Evolutionary conservation across 2,113 vertebrate species (phyloP).

Genomic region (Passerina amoena): DNA sequence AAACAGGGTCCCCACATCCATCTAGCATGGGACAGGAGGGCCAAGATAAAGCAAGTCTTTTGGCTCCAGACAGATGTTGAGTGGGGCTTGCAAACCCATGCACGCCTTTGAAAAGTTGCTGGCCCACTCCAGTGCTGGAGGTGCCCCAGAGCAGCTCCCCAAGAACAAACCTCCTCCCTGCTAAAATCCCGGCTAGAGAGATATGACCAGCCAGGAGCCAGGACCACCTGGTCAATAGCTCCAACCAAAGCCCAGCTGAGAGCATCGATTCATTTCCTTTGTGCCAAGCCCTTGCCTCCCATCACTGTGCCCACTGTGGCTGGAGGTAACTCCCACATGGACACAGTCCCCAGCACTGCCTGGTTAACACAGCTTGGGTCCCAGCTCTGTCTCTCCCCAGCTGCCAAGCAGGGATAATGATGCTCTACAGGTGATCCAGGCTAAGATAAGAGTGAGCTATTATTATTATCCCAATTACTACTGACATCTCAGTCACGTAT

Average conservation of each 20-base stretch:
- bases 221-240: not conserved
- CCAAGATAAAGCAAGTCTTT: not conserved
- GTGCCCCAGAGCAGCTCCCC: not conserved
- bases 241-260: not conserved
- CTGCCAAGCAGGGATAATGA: not conserved
- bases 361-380: not conserved
- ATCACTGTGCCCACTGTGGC: not conserved
- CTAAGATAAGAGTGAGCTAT: not conserved
- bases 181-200: not conserved
- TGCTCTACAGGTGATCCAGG: slow-evolving; percentile 11
- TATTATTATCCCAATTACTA: slow-evolving; percentile 45
- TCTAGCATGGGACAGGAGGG: not conserved
- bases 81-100: not conserved
- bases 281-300: not conserved
- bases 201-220: not conserved
- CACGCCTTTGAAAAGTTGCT: not conserved
- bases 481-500: slow-evolving; percentile 10
- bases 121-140: not conserved
- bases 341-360: not conserved
- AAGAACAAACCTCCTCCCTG: not conserved
- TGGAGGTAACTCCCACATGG: not conserved
- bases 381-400: not conserved
- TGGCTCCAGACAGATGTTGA: not conserved
- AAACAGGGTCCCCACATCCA: not conserved
- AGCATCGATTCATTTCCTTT: accelerated